Evolutionary conservation across 2,797 vertebrate species (phyloP).

Genomic region (Mormyrus hasselquistii): DNA sequence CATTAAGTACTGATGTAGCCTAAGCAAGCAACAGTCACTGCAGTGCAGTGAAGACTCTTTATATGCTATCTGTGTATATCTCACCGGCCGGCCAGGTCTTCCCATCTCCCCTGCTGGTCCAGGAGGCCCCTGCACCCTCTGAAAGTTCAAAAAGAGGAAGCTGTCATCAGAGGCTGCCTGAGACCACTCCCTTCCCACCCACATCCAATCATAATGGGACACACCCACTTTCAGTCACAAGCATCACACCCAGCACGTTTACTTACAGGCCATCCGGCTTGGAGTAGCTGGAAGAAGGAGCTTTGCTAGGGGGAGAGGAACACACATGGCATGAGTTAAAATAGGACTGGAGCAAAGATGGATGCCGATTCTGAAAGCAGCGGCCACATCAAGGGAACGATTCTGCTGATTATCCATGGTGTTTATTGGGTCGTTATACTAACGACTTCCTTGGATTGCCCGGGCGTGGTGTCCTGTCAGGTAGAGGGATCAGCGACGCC

Average conservation of each 20-base stretch:
- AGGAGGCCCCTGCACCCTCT: constrained; percentile 64
- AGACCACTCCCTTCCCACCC: background rate
- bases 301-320: constrained; percentile 60
- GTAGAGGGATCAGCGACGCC: background rate
- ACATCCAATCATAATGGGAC: background rate
- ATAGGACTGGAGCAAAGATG: background rate
- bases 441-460: background rate
- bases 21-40: background rate
- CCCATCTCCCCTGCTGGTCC: constrained; percentile 74
- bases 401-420: background rate
- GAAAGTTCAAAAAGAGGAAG: constrained; percentile 54
- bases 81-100: constrained; percentile 67
- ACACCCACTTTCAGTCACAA: background rate
- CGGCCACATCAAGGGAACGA: background rate
- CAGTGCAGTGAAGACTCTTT: background rate
- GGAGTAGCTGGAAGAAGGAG: constrained; percentile 74
- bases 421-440: background rate
- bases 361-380: constrained; percentile 10
- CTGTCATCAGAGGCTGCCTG: constrained; percentile 33
- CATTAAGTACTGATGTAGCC: background rate
- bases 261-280: constrained; percentile 82
- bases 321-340: background rate
- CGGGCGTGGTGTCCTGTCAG: background rate
- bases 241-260: constrained; percentile 10
- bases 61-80: constrained; percentile 11